Evolutionary conservation across 2,888 invertebrate genomes (phyloP).

Genomic region (Caenorhabditis plicata): DNA sequence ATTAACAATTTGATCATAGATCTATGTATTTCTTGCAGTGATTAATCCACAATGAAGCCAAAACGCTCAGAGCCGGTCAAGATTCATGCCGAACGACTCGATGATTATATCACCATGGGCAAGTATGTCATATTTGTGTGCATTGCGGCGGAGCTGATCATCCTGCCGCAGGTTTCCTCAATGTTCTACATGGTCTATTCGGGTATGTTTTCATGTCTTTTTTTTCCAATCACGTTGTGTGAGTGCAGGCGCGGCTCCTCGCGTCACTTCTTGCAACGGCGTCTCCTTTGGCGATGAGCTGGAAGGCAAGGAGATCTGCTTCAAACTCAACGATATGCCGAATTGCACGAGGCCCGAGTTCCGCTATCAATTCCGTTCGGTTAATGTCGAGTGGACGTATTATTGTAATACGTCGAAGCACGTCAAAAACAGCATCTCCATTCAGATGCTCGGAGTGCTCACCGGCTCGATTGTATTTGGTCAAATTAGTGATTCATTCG

Average conservation of each 20-base stretch:
- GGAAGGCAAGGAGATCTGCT: slow-evolving; percentile 32
- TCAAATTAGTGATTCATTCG: slow-evolving; percentile 56
- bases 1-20: too few species aligned
- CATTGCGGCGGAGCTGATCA: slow-evolving; percentile 39
- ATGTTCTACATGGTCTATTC: slow-evolving; percentile 54
- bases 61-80: neutral
- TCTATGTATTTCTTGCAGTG: too few species aligned
- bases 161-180: slow-evolving; percentile 37
- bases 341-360: slow-evolving; percentile 34
- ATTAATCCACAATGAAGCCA: too few species aligned
- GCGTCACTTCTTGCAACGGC: slow-evolving; percentile 21
- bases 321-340: slow-evolving; percentile 7
- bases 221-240: neutral
- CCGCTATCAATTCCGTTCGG: slow-evolving; percentile 39
- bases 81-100: slow-evolving; percentile 10
- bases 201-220: slow-evolving; percentile 28
- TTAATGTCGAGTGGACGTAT: slow-evolving; percentile 50
- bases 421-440: slow-evolving; percentile 50
- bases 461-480: slow-evolving; percentile 56
- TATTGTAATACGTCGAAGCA: slow-evolving; percentile 37
- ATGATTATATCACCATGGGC: slow-evolving; percentile 45
- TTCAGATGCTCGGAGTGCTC: slow-evolving; percentile 59
- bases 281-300: slow-evolving; percentile 9
- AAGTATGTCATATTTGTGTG: slow-evolving; percentile 35
- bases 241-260: slow-evolving; percentile 32